A percentile compares a stretch with the other conserved stretches of the same genome.
Evolutionary conservation across 2,888 invertebrate species (phyloP).

Genomic region (Calliscelio sp.): DNA sequence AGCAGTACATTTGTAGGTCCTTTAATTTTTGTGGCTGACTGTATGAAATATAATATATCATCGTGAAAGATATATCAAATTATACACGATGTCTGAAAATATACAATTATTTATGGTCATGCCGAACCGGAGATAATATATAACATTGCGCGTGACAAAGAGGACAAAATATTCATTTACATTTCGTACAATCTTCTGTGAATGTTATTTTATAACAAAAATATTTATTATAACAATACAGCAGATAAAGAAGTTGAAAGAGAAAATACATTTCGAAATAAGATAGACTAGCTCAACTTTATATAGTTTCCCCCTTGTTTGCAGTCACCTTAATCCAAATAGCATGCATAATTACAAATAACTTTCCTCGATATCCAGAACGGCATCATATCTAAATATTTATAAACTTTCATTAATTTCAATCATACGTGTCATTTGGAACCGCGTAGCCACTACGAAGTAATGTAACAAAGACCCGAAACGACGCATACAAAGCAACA

Average conservation of each 20-base stretch:
- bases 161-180: slow-evolving; percentile 11
- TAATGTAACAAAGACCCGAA: slow-evolving; percentile 28
- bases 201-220: too few species aligned
- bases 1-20: too few species aligned
- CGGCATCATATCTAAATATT: slow-evolving; percentile 45
- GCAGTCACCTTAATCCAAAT: neutral
- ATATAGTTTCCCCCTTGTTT: too few species aligned
- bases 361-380: neutral
- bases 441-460: slow-evolving; percentile 3
- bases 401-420: slow-evolving; percentile 50
- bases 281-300: too few species aligned
- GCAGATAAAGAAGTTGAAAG: too few species aligned
- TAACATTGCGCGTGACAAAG: slow-evolving; percentile 13
- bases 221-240: too few species aligned
- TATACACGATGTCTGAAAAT: slow-evolving; percentile 64
- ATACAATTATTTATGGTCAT: slow-evolving; percentile 64
- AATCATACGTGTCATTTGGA: slow-evolving; percentile 23
- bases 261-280: too few species aligned
- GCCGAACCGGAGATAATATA: slow-evolving; percentile 35
- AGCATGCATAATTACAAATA: slow-evolving; percentile 38
- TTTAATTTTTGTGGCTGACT: slow-evolving; percentile 53
- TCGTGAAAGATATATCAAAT: slow-evolving; percentile 62
- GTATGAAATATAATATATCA: slow-evolving; percentile 62
- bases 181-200: too few species aligned
- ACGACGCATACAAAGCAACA: slow-evolving; percentile 12